Percentiles rank a stretch among this genome's conserved stretches.
These are phyloP conservation scores for Reticulitermes speratus DNA, from an alignment of 1,140 invertebrate species.

Conservation along the genomic window DNA sequence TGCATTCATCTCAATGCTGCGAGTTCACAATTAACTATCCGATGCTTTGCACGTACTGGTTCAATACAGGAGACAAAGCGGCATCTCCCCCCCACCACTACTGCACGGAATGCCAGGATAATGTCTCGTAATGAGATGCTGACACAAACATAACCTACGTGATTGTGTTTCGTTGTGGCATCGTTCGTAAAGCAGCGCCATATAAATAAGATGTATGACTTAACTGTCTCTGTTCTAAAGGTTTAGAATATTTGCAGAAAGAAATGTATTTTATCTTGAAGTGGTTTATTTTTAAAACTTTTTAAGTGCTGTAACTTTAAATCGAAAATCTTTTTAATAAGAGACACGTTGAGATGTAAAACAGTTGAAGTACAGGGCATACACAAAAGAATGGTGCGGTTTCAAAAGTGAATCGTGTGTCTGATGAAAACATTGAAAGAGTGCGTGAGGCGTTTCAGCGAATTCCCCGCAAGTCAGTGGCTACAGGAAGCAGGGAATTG, in stretches of 20 bases:
- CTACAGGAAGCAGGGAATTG: too few relatives aligned
- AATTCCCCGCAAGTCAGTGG: too few relatives aligned
- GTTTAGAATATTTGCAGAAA: background rate
- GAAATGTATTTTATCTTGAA: background rate
- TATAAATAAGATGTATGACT: background rate
- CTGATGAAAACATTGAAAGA: too few relatives aligned
- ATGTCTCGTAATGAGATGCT: conserved; percentile 2
- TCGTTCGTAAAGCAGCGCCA: too few relatives aligned
- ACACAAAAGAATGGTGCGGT: too few relatives aligned
- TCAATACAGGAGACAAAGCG: background rate
- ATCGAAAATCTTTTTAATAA: background rate
- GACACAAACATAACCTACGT: background rate
- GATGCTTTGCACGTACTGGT: background rate
- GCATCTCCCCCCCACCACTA: too few relatives aligned
- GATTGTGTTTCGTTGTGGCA: background rate
- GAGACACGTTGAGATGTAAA: background rate
- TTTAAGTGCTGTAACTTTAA: background rate
- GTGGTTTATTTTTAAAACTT: background rate
- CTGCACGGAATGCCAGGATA: background rate
- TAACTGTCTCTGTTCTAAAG: background rate
- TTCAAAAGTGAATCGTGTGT: too few relatives aligned
- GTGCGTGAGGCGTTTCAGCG: too few relatives aligned
- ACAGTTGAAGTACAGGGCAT: too few relatives aligned
- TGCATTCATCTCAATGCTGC: too few relatives aligned
- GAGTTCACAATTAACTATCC: background rate